phyloP scores from a whole-genome alignment of 1,140 invertebrate species.

The Lanistes nyassanus region DNA sequence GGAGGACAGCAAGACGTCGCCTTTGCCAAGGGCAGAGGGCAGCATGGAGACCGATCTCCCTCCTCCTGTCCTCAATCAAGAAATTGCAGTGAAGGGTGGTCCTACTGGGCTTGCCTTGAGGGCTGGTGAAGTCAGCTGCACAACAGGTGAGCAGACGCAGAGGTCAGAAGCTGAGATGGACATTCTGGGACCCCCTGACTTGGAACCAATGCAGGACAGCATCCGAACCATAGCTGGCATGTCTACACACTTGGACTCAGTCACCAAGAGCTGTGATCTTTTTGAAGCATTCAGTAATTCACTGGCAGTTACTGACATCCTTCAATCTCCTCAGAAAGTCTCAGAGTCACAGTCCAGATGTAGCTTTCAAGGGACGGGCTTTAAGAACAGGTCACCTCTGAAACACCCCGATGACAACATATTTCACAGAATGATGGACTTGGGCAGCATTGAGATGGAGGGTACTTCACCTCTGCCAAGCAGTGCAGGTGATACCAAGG shows the following conservation, averaged over 20 bases:
- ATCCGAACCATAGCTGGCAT: background rate
- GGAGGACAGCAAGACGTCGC: background rate
- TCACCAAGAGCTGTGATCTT: background rate
- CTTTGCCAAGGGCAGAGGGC: background rate
- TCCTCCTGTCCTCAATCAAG: background rate
- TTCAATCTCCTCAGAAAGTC: background rate
- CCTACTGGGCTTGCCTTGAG: background rate
- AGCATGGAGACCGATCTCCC: background rate
- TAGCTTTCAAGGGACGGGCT: background rate
- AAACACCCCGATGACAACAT: slow-evolving; percentile 22
- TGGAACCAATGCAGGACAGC: slow-evolving; percentile 5
- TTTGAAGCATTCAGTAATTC: background rate
- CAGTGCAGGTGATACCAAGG: too few relatives aligned
- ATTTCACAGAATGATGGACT: slow-evolving; percentile 23
- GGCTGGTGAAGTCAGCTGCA: background rate
- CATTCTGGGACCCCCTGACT: background rate
- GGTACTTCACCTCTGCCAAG: too few relatives aligned
- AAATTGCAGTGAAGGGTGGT: background rate
- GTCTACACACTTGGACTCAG: background rate
- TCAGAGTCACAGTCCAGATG: background rate
- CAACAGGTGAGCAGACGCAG: background rate
- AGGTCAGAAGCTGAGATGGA: slow-evolving; percentile 3
- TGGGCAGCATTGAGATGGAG: background rate
- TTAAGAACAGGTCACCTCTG: slow-evolving; percentile 10
- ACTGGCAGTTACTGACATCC: background rate